These are phyloP conservation scores for Eupleurogrammus muticus DNA, from an alignment of 2,797 vertebrate genomes.

Conservation along the genomic window DNA sequence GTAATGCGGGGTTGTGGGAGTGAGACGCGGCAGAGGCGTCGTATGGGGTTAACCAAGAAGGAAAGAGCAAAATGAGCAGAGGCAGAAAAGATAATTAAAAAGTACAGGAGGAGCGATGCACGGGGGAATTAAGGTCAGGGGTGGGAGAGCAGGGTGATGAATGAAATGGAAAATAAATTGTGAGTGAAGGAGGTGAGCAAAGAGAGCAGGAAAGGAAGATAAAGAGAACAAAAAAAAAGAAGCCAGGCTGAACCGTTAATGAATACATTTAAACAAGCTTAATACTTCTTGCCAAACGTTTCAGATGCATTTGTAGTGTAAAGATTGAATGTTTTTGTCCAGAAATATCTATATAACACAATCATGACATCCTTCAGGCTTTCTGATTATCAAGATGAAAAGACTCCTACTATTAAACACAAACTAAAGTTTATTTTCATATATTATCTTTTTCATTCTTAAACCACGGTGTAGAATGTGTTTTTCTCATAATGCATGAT, in stretches of 20 bases:
- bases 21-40: neutral
- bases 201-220: neutral
- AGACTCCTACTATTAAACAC: neutral
- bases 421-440: neutral
- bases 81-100: conserved; percentile 41
- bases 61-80: neutral
- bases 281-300: neutral
- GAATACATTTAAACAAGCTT: conserved; percentile 6
- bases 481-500: neutral
- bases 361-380: neutral
- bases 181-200: conserved; percentile 12
- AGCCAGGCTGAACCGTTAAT: conserved; percentile 17
- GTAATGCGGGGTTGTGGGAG: neutral
- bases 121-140: conserved; percentile 36
- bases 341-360: neutral
- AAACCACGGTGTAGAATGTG: neutral
- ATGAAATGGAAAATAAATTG: conserved; percentile 32
- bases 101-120: conserved; percentile 31
- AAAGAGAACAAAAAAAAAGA: conserved; percentile 13
- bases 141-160: conserved; percentile 10
- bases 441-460: neutral
- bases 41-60: conserved; percentile 14
- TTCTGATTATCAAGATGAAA: neutral
- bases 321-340: neutral
- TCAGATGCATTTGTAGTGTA: neutral